Evolutionary conservation across 2,888 invertebrate species (phyloP), one percentile per base, ranked within the genome.

Genomic region (Temnothorax rugatulus): DNA sequence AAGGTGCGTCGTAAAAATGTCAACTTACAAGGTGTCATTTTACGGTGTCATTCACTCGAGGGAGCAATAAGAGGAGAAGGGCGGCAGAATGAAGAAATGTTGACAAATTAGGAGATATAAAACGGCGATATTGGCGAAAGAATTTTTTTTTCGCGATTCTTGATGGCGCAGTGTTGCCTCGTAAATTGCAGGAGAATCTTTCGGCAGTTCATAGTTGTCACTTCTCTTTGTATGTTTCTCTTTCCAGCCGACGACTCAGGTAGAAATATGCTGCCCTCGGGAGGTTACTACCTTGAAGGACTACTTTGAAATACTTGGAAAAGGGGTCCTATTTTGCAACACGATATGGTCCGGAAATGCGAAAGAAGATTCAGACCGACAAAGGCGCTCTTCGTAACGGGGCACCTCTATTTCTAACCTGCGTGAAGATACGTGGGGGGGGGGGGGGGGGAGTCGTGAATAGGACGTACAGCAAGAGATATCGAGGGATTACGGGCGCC

Each of bases 281-380:
- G 7, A 13, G 38, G 76, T 59, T 82, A 59, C 68, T 50, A 38
- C 29, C 66, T 64, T 47, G 44, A 5, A 38, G 66, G 29, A 34
- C 2, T 29, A 29, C 29, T 29, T 29, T 29, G 9, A 76, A 34
- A 76, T 88, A 90, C 86, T n/a, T 21, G 77, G 85, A 90, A 89
- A 84, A 86, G 82, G 86, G 88, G 84, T 34, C 34, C 34, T 66
- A 74, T 84, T 90, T 89, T 66, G 90, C 90, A 89, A 88, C 38
- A 71, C 5, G 25, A 81, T 61, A 52, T 5, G 71, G 79, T 38
- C 57, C 81, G 87, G 84, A 82, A 87, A 89, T 79, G 54, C 71
- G 68, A 50, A 52, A 68, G 18, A 57, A 52, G 66, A 71, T 84
- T 18, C 9, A 83, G 85, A 34, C 69, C 73, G 79, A 86, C 83